Percentiles rank a stretch among this genome's conserved stretches.
Evolutionary conservation across 2,888 invertebrate genomes (phyloP).

Genomic region (Fragum fragum): DNA sequence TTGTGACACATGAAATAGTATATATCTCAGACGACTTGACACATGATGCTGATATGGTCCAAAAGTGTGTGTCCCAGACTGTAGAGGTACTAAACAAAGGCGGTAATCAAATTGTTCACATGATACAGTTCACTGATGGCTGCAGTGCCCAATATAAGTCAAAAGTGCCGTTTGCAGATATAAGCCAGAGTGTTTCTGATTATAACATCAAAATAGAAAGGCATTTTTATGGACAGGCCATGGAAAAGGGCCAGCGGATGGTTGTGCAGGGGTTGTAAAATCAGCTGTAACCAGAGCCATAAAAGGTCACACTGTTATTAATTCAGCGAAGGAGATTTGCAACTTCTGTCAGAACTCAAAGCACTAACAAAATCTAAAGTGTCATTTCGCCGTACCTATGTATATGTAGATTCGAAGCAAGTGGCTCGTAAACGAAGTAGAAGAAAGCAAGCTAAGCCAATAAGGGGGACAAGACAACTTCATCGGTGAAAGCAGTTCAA

Average conservation of each 20-base stretch:
- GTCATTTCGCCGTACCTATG: slow-evolving; percentile 27
- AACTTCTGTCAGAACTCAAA: slow-evolving; percentile 27
- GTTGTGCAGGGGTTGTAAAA: slow-evolving; percentile 35
- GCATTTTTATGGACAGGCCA: slow-evolving; percentile 39
- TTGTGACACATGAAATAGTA: slow-evolving; percentile 37
- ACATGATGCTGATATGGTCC: slow-evolving; percentile 26
- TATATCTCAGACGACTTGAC: slow-evolving; percentile 34
- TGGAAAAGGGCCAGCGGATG: slow-evolving; percentile 44
- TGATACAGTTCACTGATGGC: slow-evolving; percentile 41
- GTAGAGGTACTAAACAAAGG: slow-evolving; percentile 1
- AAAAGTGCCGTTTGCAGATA: slow-evolving; percentile 27
- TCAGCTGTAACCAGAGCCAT: slow-evolving; percentile 27
- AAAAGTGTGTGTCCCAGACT: slow-evolving; percentile 20
- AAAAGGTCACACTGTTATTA: slow-evolving; percentile 26
- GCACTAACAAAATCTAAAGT: slow-evolving; percentile 27
- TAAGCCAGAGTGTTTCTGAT: neutral
- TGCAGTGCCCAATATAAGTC: slow-evolving; percentile 40
- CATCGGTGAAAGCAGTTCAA: slow-evolving; percentile 20
- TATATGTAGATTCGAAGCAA: slow-evolving; percentile 13
- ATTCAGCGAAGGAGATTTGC: slow-evolving; percentile 13
- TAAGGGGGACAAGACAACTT: slow-evolving; percentile 24
- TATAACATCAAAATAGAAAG: slow-evolving; percentile 4
- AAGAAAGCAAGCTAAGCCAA: slow-evolving; percentile 2
- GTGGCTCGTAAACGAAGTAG: neutral
- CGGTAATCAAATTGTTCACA: neutral